phyloP scores from a whole-genome alignment of 2,888 invertebrate species.

The Andrena trimmerana region DNA sequence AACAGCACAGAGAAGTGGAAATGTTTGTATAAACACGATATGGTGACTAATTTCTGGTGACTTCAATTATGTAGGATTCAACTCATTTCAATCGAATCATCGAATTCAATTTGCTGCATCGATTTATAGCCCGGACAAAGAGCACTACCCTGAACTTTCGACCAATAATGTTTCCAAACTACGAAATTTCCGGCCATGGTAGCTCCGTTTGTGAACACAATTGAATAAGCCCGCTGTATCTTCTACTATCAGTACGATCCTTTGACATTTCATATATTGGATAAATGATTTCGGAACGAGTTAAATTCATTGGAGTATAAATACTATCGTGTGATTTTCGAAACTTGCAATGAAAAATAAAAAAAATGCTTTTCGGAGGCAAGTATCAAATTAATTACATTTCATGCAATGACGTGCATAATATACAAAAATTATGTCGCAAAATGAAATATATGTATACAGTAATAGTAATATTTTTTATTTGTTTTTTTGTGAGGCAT shows the following conservation, averaged over 20 bases:
- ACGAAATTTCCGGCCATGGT: slow-evolving; percentile 31
- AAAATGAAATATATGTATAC: too few relatives aligned
- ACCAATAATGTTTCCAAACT: slow-evolving; percentile 27
- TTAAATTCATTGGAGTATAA: not conserved
- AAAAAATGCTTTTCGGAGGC: too few relatives aligned
- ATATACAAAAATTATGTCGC: too few relatives aligned
- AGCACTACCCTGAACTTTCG: slow-evolving; percentile 18
- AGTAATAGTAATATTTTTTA: too few relatives aligned
- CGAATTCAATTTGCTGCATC: slow-evolving; percentile 8
- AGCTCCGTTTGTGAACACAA: slow-evolving; percentile 15
- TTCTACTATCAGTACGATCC: slow-evolving; percentile 7
- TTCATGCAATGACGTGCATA: too few relatives aligned
- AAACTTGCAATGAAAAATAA: too few relatives aligned
- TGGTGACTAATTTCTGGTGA: slow-evolving; percentile 3
- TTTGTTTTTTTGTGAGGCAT: too few relatives aligned
- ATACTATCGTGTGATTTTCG: not conserved
- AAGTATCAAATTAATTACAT: too few relatives aligned
- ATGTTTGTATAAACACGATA: slow-evolving; percentile 19
- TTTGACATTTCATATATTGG: slow-evolving; percentile 9
- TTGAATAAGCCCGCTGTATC: slow-evolving; percentile 2
- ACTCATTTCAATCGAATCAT: slow-evolving; percentile 4
- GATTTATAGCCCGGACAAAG: not conserved
- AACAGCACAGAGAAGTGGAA: not conserved
- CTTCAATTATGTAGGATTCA: slow-evolving; percentile 26
- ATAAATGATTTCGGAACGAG: not conserved